Evolutionary conservation across 2,113 vertebrate genomes (phyloP), one percentile per base, ranked within the genome.

Genomic region (Triplophysa dalaica): DNA sequence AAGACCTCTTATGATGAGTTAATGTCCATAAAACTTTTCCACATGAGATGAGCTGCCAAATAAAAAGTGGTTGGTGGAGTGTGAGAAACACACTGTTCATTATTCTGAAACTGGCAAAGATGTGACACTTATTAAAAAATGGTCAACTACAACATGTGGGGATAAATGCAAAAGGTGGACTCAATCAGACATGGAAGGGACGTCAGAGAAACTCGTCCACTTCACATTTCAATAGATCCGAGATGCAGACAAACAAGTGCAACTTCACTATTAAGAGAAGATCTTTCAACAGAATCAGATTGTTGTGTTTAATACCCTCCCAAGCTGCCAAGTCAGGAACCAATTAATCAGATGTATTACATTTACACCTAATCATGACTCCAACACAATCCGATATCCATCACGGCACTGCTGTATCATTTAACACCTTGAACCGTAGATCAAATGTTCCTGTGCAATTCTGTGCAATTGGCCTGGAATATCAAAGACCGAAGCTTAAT

Each of bases 1-100:
- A 87, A 87, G 89, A 85, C 85, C 78, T 60, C 63, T 50, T 75
- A 79, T 82, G 86, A 89, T 86, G 86, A 86, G 83, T 80, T 87
- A 80, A 85, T 68, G 81, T 87, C 85, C 86, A 70, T 80, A 75
- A 26, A 78, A 16, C 43, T 63, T 77, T 85, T 83, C 67, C 79
- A 52, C 78, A 21, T 54, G 19, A 66, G 52, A 45, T n/a, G 74
- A 65, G 50, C 83, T 81, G 81, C 81, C 85, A 85, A 79, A 33
- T 16, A 60, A 22, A 70, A 75, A 65, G 63, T 50, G 56, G 60
- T n/a, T 16, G 4, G 64, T 43, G 62, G 41, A 26, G 60, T 80
- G 77, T 62, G 83, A 85, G 79, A 79, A 79, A 85, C 77, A 54
- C 75, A 78, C 83, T 70, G 73, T 78, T 85, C 33, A 48, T 85